These are phyloP conservation scores for Epinotia brunnichana DNA, from an alignment of 2,888 invertebrate genomes.

Conservation along the genomic window DNA sequence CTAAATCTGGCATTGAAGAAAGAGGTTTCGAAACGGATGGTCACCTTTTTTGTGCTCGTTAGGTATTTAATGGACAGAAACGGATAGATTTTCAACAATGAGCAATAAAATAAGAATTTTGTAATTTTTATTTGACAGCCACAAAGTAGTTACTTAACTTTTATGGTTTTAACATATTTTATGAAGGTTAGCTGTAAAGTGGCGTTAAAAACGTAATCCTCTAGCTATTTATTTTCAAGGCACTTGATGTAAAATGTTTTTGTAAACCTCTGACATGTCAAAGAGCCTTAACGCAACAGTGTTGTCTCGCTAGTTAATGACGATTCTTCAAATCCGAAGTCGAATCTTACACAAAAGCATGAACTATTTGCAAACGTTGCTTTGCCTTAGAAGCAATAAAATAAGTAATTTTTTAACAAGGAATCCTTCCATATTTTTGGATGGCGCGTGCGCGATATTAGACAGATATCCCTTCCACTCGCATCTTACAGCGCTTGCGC, in stretches of 20 bases:
- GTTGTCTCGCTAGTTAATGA: too few relatives aligned
- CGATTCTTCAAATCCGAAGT: too few relatives aligned
- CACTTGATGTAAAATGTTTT: too few relatives aligned
- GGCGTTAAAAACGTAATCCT: too few relatives aligned
- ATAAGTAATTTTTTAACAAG: neutral
- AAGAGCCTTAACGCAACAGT: too few relatives aligned
- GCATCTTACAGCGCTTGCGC: constrained; percentile 5
- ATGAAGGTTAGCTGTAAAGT: neutral
- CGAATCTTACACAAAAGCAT: too few relatives aligned
- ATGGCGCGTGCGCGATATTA: constrained; percentile 23
- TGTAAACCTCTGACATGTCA: too few relatives aligned
- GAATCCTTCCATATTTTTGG: neutral
- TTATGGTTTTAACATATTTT: neutral
- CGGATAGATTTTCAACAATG: neutral
- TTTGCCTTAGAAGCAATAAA: too few relatives aligned
- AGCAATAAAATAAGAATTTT: neutral
- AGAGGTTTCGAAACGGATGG: constrained; percentile 5
- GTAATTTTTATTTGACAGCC: neutral
- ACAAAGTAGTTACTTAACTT: neutral
- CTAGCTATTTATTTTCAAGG: too few relatives aligned
- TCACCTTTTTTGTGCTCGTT: neutral
- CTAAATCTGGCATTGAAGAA: constrained; percentile 20
- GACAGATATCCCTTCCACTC: constrained; percentile 13
- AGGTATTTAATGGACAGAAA: neutral
- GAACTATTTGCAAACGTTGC: too few relatives aligned